A percentile compares a stretch with the other conserved stretches of the same genome.
These are phyloP conservation scores for Oenanthe melanoleuca DNA, from an alignment of 2,113 vertebrate genomes.

Conservation along the genomic window DNA sequence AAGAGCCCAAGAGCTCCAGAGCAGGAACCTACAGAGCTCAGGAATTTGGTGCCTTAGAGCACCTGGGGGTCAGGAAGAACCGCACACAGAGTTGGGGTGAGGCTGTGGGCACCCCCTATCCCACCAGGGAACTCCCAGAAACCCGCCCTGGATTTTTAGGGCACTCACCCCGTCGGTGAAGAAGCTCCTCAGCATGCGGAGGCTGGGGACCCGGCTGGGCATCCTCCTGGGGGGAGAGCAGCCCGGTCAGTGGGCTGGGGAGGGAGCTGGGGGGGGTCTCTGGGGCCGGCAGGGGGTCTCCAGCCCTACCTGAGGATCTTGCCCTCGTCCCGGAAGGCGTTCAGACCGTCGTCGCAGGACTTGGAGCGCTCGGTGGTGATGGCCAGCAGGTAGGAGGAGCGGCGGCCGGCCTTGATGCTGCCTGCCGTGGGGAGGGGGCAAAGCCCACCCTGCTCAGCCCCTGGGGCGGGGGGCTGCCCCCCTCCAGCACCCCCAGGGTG, in stretches of 20 bases:
- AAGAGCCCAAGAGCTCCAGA: too few relatives aligned
- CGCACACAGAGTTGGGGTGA: neutral
- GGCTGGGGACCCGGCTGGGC: slow-evolving; percentile 88
- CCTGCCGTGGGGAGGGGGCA: slow-evolving; percentile 70
- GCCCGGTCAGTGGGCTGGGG: neutral
- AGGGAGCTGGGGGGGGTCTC: rapidly evolving
- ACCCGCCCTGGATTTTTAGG: rapidly evolving
- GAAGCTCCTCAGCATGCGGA: slow-evolving; percentile 89
- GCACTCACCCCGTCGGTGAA: slow-evolving; percentile 92
- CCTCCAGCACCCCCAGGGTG: rapidly evolving
- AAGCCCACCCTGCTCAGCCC: neutral
- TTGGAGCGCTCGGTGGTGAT: slow-evolving; percentile 96
- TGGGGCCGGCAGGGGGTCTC: rapidly evolving
- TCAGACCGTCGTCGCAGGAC: slow-evolving; percentile 96
- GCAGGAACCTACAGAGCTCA: too few relatives aligned
- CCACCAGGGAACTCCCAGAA: too few relatives aligned
- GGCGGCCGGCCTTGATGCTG: slow-evolving; percentile 91
- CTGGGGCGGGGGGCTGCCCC: neutral
- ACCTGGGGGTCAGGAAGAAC: too few relatives aligned
- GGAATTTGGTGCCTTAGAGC: too few relatives aligned
- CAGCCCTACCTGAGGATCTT: slow-evolving; percentile 75
- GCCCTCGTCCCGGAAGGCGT: slow-evolving; percentile 90
- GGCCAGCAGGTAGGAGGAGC: slow-evolving; percentile 97
- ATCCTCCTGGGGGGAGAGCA: slow-evolving; percentile 80
- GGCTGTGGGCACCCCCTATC: rapidly evolving